Conservation (phyloP, 2,888 invertebrate genomes). For the Mythimna loreyi region DNA sequence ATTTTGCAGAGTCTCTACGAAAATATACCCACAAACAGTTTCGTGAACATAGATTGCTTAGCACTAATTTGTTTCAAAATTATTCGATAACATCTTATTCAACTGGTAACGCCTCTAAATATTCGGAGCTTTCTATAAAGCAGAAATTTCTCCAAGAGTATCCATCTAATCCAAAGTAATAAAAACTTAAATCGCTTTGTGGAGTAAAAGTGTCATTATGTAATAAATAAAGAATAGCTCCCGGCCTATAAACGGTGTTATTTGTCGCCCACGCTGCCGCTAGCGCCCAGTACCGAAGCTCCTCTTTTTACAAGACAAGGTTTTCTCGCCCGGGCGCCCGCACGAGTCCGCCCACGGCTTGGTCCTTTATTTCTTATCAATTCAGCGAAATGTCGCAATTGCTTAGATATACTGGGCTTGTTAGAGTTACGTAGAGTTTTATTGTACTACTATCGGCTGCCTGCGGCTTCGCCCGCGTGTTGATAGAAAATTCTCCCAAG, state of each 20-base stretch:
- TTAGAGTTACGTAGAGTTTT: slow-evolving; percentile 38
- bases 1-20: too few species aligned
- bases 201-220: slow-evolving; percentile 54
- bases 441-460: slow-evolving; percentile 12
- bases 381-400: slow-evolving; percentile 55
- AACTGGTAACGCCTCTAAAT: slow-evolving; percentile 1
- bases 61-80: neutral
- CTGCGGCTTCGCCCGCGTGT: too few species aligned
- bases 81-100: neutral
- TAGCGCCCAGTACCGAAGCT: slow-evolving; percentile 28
- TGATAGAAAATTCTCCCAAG: too few species aligned
- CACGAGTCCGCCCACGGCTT: slow-evolving; percentile 68
- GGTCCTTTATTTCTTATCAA: slow-evolving; percentile 61
- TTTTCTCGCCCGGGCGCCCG: slow-evolving; percentile 54
- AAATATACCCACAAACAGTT: too few species aligned
- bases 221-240: slow-evolving; percentile 66
- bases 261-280: slow-evolving; percentile 67
- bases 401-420: slow-evolving; percentile 52
- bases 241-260: slow-evolving; percentile 62
- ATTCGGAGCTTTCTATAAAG: neutral
- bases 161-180: slow-evolving; percentile 30
- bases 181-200: slow-evolving; percentile 44
- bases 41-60: neutral
- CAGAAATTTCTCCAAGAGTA: slow-evolving; percentile 24
- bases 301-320: slow-evolving; percentile 67